These are phyloP conservation scores for Liposcelis brunnea DNA, from an alignment of 2,888 invertebrate species.

Conservation along the genomic window DNA sequence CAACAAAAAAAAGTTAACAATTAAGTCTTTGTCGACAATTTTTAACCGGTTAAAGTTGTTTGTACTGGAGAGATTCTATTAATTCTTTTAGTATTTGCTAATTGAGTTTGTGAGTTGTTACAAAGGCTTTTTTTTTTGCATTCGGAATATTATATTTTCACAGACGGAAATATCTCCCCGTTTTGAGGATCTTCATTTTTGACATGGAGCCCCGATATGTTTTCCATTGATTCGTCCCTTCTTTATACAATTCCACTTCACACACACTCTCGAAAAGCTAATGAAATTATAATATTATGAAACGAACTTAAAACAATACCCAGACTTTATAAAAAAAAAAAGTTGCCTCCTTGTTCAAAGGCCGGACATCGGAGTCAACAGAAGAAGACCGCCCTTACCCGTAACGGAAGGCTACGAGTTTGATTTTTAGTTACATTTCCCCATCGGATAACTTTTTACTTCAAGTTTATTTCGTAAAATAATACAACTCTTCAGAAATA, in stretches of 20 bases:
- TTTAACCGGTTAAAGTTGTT: slow-evolving; percentile 1
- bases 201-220: no score
- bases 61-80: slow-evolving; percentile 9
- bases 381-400: no score
- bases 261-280: slow-evolving; percentile 7
- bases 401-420: no score
- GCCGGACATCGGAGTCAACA: no score
- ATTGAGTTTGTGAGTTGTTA: slow-evolving; percentile 8
- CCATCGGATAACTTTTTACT: no score
- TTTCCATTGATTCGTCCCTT: not conserved
- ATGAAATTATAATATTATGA: slow-evolving; percentile 8
- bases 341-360: no score
- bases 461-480: no score
- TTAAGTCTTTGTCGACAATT: slow-evolving; percentile 4
- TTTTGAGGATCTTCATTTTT: no score
- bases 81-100: slow-evolving; percentile 9
- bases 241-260: slow-evolving; percentile 3
- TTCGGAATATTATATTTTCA: slow-evolving; percentile 3
- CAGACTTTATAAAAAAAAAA: slow-evolving; percentile 4
- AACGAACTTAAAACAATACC: slow-evolving; percentile 8
- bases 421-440: no score
- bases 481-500: no score
- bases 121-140: slow-evolving; percentile 9
- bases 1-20: slow-evolving; percentile 8
- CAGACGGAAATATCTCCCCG: not conserved